Percentiles rank a stretch among this genome's conserved stretches.
phyloP scores from a whole-genome alignment of 2,888 invertebrate species.

The Ptychoptera albimana region DNA sequence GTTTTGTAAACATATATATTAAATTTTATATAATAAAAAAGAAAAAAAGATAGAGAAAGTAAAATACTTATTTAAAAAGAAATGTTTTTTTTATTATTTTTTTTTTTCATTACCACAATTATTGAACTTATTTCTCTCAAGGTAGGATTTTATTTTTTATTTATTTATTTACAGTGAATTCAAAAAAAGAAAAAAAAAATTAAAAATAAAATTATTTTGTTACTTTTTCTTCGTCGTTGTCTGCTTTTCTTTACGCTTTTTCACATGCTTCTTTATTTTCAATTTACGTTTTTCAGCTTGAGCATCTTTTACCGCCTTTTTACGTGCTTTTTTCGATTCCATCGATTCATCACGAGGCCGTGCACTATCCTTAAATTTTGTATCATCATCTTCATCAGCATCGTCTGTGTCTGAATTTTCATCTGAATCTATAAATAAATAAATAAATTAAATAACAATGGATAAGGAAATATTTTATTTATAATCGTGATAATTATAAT shows the following conservation, averaged over 20 bases:
- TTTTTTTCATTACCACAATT: no score
- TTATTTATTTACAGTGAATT: no score
- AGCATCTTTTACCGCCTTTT: constrained; percentile 75
- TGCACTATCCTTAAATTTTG: constrained; percentile 44
- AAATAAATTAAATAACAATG: no score
- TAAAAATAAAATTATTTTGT: no score
- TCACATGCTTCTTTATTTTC: constrained; percentile 86
- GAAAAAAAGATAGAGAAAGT: no score
- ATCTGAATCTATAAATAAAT: constrained; percentile 12
- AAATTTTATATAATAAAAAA: no score
- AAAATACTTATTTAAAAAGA: no score
- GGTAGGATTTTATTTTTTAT: no score
- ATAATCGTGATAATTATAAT: constrained; percentile 3
- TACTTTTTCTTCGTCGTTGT: constrained; percentile 25
- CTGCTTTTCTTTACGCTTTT: constrained; percentile 69
- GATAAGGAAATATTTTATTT: constrained; percentile 6
- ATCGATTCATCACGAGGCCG: constrained; percentile 66
- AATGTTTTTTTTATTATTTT: no score
- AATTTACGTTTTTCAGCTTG: constrained; percentile 75
- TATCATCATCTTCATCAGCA: constrained; percentile 17
- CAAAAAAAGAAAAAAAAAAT: no score
- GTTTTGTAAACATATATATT: no score
- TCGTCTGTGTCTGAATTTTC: constrained; percentile 8
- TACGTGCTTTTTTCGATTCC: constrained; percentile 67
- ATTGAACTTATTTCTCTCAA: no score